Evolutionary conservation across 2,113 vertebrate genomes (phyloP).

Genomic region (Tychaedon coryphoeus): DNA sequence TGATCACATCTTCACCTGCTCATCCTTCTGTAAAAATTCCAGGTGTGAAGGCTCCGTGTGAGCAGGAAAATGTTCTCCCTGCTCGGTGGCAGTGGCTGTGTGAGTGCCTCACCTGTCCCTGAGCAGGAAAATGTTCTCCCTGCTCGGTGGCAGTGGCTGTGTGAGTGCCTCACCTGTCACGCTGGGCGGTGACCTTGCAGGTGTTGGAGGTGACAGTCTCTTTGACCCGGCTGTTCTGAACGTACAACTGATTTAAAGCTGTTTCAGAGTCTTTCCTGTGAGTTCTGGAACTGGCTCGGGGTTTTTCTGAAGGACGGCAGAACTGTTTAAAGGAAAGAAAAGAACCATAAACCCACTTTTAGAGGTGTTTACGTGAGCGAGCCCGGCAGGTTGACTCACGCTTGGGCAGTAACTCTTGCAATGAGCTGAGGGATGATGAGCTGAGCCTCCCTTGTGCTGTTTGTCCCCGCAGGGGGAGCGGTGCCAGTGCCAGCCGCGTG

Average conservation of each 20-base stretch:
- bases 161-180: too few species aligned
- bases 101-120: too few species aligned
- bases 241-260: neutral
- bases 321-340: neutral
- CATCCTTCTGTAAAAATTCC: neutral
- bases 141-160: too few species aligned
- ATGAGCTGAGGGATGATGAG: neutral
- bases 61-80: neutral
- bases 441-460: rapidly evolving
- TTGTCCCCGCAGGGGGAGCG: neutral
- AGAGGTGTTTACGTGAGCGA: neutral
- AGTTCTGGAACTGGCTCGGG: neutral
- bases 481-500: neutral
- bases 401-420: neutral
- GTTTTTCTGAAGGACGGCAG: neutral
- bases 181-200: rapidly evolving
- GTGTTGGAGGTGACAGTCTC: rapidly evolving
- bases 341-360: rapidly evolving
- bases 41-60: neutral
- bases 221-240: neutral
- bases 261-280: neutral
- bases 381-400: neutral
- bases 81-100: too few species aligned
- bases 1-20: neutral
- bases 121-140: too few species aligned